These are phyloP conservation scores for Hypothenemus hampei DNA, from an alignment of 1,140 invertebrate genomes.

Conservation along the genomic window DNA sequence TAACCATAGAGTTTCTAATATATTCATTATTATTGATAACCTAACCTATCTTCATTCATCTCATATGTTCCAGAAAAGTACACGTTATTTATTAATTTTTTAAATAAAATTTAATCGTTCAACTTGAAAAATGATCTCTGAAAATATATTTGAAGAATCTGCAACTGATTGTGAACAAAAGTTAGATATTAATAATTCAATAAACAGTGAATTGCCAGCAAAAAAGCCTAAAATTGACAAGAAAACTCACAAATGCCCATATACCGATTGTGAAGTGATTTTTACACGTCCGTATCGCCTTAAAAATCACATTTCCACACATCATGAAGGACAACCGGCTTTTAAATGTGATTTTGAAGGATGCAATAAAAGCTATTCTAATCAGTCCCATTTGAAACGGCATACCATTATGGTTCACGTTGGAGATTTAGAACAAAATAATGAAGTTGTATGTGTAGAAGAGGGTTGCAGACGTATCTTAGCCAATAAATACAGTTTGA, in stretches of 20 bases:
- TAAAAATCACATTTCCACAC: conserved; percentile 7
- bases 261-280: conserved; percentile 5
- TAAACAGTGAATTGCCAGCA: no score
- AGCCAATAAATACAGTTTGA: conserved; percentile 17
- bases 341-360: conserved; percentile 10
- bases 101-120: no score
- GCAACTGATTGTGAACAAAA: no score
- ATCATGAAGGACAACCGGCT: background rate
- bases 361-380: conserved; percentile 20
- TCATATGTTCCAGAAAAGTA: no score
- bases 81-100: no score
- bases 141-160: no score
- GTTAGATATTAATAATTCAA: no score
- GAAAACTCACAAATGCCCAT: conserved; percentile 15
- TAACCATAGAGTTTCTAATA: no score
- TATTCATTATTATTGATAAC: no score
- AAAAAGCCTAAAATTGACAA: background rate
- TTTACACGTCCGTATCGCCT: conserved; percentile 13
- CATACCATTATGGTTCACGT: conserved; percentile 5
- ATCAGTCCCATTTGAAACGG: conserved; percentile 16
- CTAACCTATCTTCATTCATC: no score
- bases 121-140: no score
- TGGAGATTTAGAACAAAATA: background rate
- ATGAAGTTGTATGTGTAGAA: conserved; percentile 7
- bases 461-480: conserved; percentile 2